Percentiles rank a stretch among this genome's conserved stretches.
Conservation (phyloP, 2,888 invertebrate genomes). For the Iphiclides podalirius region DNA sequence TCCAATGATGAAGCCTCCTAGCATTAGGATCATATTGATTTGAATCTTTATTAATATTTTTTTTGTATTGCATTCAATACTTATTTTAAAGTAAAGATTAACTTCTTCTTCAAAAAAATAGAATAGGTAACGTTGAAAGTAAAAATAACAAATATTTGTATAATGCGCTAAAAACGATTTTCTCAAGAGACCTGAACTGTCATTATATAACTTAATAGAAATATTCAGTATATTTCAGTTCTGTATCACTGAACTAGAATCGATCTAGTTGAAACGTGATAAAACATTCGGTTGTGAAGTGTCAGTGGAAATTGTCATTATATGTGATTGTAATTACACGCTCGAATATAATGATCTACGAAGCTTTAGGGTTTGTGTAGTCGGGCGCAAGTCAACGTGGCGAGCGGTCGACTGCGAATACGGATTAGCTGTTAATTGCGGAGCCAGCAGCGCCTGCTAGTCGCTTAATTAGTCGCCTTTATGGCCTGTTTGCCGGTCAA, state of each 20-base stretch:
- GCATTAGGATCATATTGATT: neutral
- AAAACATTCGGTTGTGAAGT: neutral
- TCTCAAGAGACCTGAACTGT: too few relatives aligned
- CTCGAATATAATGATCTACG: constrained; percentile 7
- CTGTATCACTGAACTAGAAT: too few relatives aligned
- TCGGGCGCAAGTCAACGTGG: constrained; percentile 12
- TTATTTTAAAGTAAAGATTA: too few relatives aligned
- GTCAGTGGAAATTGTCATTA: constrained; percentile 1
- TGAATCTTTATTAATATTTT: too few relatives aligned
- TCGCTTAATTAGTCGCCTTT: constrained; percentile 57
- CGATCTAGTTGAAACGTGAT: neutral
- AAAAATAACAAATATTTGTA: too few relatives aligned
- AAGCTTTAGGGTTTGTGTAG: neutral
- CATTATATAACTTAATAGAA: too few relatives aligned
- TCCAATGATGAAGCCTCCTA: neutral
- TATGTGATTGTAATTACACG: constrained; percentile 14
- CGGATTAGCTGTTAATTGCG: constrained; percentile 46
- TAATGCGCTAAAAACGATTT: too few relatives aligned
- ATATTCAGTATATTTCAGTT: too few relatives aligned
- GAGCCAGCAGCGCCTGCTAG: constrained; percentile 38
- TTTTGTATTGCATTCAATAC: too few relatives aligned
- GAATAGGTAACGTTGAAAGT: too few relatives aligned
- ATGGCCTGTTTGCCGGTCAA: constrained; percentile 49
- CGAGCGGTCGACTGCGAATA: constrained; percentile 33
- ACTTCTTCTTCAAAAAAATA: too few relatives aligned